Evolutionary conservation across 2,797 vertebrate genomes (phyloP), one percentile per base, ranked within the genome.

Genomic region (Lagodon rhomboides): DNA sequence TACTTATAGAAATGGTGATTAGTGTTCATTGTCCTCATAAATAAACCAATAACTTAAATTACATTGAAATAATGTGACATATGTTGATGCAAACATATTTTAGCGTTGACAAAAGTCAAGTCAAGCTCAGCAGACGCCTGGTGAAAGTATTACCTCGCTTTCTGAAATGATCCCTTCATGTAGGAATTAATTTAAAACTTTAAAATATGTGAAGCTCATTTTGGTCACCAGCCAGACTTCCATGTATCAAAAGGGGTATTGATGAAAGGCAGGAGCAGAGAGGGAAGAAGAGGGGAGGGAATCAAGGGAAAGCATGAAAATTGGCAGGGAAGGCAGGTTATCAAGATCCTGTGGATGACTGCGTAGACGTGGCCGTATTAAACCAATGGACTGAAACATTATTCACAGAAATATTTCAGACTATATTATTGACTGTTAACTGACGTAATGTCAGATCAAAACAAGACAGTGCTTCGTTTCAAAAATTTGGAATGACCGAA

Each of bases 291-390:
- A n/a, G 53, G 47, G 20, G 63, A 47, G 20, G 25, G 13, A 60
- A 43, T 61, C 1, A 54, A 16, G 47, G 68, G 30, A 63, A 56
- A n/a, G 22, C 47, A n/a, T n/a, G 64, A 59, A 59, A 69, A 65
- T 65, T 25, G 38, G 15, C 18, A 6, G 20, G 43, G 65, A 73
- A 38, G 70, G 61, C 11, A 25, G 27, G 46, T 75, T 75, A 30
- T 58, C 30, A 20, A 46, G 22, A 54, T 66, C 20, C 27, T 49
- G 30, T 20, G 25, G 46, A n/a, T 51, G 68, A 68, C n/a, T 61
- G 22, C 46, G 41, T n/a, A 6, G 27, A 25, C 17, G 50, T 23
- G 22, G 16, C 17, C 17, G 25, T 12, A 18, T 60, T 51, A 27
- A 43, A 59, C n/a, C 12, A 43, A 20, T 3, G 22, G 44, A 59